phyloP scores from a whole-genome alignment of 2,113 vertebrate species.

The Thermophis baileyi region DNA sequence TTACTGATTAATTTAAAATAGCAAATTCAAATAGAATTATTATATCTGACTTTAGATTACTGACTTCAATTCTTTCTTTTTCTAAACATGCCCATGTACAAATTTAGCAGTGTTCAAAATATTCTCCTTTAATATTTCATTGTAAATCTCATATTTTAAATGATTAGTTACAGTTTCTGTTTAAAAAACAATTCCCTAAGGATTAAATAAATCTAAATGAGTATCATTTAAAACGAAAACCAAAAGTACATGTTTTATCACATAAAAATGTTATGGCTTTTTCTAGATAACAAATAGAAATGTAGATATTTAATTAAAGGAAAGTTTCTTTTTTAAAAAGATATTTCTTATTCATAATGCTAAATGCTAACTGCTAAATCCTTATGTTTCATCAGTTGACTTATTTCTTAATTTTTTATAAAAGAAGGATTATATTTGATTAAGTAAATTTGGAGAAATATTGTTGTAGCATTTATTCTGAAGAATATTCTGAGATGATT shows the following conservation, averaged over 20 bases:
- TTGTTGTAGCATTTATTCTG: constrained; percentile 22
- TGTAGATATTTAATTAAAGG: constrained; percentile 57
- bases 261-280: constrained; percentile 14
- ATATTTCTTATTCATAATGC: constrained; percentile 51
- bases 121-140: background rate
- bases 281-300: constrained; percentile 30
- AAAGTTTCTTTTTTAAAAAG: constrained; percentile 30
- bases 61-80: background rate
- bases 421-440: background rate
- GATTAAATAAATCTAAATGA: constrained; percentile 16
- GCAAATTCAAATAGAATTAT: background rate
- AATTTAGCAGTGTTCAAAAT: background rate
- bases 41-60: background rate
- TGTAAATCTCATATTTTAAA: background rate
- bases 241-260: constrained; percentile 21
- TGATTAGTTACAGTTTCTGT: background rate
- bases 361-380: constrained; percentile 40
- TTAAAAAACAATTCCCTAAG: constrained; percentile 33
- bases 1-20: background rate
- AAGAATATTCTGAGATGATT: constrained; percentile 5
- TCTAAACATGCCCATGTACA: background rate
- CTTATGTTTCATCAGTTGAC: background rate
- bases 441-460: background rate
- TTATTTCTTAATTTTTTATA: background rate
- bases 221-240: background rate